Evolutionary conservation across 2,797 vertebrate species (phyloP).

Genomic region (Sebastolobus alascanus): DNA sequence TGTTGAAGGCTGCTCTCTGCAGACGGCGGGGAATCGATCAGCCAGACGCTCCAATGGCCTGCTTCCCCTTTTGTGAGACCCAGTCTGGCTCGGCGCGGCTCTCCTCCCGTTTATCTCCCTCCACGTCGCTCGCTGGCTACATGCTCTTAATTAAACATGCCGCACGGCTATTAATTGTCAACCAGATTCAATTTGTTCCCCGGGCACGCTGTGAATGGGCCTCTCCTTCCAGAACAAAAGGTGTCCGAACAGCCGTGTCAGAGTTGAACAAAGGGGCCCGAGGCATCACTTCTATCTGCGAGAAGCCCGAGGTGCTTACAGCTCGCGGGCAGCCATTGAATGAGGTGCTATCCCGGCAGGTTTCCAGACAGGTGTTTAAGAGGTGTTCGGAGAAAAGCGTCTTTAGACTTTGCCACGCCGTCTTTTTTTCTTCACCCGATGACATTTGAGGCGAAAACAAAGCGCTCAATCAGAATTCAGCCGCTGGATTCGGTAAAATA

Average conservation of each 20-base stretch:
- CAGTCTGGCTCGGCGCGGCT: slow-evolving; percentile 71
- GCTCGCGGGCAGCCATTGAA: slow-evolving; percentile 66
- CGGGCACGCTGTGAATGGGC: slow-evolving; percentile 80
- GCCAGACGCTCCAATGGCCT: slow-evolving; percentile 79
- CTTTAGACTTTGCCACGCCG: slow-evolving; percentile 39
- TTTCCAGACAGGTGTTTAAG: slow-evolving; percentile 67
- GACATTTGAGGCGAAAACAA: slow-evolving; percentile 65
- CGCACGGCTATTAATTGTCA: slow-evolving; percentile 86
- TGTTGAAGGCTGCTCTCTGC: slow-evolving; percentile 76
- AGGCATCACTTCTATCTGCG: slow-evolving; percentile 76
- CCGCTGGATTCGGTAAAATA: background rate
- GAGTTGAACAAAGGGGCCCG: slow-evolving; percentile 80
- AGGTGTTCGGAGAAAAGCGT: slow-evolving; percentile 44
- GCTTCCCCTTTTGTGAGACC: slow-evolving; percentile 80
- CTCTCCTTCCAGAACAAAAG: slow-evolving; percentile 83
- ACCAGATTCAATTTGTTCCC: slow-evolving; percentile 87
- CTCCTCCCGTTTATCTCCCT: slow-evolving; percentile 81
- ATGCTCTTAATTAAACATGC: slow-evolving; percentile 87
- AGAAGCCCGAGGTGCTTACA: slow-evolving; percentile 43
- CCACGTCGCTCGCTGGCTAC: slow-evolving; percentile 76
- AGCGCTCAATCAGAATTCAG: slow-evolving; percentile 62
- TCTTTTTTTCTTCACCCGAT: slow-evolving; percentile 40
- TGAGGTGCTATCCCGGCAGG: slow-evolving; percentile 66
- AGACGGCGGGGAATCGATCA: slow-evolving; percentile 83
- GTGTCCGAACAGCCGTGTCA: slow-evolving; percentile 82